A percentile compares a stretch with the other conserved stretches of the same genome.
These are phyloP conservation scores for Elaphurus davidianus DNA, from an alignment of 2,113 vertebrate species.

Conservation along the genomic window DNA sequence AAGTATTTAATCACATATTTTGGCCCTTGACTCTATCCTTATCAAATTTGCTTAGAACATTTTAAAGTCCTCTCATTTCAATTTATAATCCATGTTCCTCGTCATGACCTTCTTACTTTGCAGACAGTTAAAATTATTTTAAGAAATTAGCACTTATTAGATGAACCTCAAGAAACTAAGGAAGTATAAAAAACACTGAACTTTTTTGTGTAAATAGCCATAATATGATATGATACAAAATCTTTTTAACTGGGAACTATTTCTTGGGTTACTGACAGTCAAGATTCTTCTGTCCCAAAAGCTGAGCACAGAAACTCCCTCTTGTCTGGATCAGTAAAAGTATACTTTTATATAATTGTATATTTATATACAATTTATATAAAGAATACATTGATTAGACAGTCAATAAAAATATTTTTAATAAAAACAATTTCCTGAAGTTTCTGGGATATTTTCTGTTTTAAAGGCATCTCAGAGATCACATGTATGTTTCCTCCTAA, in stretches of 20 bases:
- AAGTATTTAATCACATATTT: background rate
- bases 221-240: constrained; percentile 55
- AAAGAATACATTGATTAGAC: background rate
- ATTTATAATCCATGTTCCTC: background rate
- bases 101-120: background rate
- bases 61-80: background rate
- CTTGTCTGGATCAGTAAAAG: background rate
- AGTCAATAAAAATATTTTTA: constrained; percentile 61
- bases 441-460: background rate
- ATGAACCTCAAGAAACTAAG: background rate
- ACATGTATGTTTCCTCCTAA: background rate
- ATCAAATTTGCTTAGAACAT: background rate
- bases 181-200: background rate
- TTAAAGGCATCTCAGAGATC: background rate
- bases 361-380: background rate
- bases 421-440: background rate
- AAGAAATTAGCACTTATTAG: background rate
- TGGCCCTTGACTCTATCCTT: background rate
- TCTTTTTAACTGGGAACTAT: constrained; percentile 44
- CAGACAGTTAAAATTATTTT: background rate
- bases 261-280: background rate
- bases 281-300: background rate
- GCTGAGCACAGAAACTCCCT: background rate
- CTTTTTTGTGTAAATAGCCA: constrained; percentile 42
- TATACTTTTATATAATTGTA: background rate